phyloP scores from a whole-genome alignment of 2,888 invertebrate genomes.

The Polyommatus icarus region DNA sequence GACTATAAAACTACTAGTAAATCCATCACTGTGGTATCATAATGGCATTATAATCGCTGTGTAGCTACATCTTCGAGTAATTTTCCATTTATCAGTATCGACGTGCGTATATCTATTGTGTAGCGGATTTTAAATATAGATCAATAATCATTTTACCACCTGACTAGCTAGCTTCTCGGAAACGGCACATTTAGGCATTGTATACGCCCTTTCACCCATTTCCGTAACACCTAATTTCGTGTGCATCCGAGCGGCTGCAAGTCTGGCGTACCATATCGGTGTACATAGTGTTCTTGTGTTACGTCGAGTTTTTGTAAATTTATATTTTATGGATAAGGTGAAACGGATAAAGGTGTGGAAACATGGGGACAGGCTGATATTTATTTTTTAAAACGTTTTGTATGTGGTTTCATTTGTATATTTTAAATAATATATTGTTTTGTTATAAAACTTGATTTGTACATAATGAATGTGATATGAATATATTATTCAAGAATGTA shows the following conservation, averaged over 20 bases:
- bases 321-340: conserved; percentile 31
- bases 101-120: neutral
- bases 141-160: conserved; percentile 4
- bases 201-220: neutral
- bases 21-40: neutral
- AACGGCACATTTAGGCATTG: neutral
- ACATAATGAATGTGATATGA: conserved; percentile 72
- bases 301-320: conserved; percentile 22
- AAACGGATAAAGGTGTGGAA: conserved; percentile 25
- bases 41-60: conserved; percentile 1
- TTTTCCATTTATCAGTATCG: neutral
- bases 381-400: conserved; percentile 35
- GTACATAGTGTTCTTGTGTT: conserved; percentile 25
- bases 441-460: conserved; percentile 67
- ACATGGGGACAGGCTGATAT: conserved; percentile 19
- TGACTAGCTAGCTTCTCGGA: neutral
- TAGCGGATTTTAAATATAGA: neutral
- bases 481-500: conserved; percentile 54
- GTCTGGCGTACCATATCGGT: conserved; percentile 2
- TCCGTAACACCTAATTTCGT: neutral
- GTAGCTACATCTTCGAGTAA: neutral
- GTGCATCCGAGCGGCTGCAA: neutral
- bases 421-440: conserved; percentile 51
- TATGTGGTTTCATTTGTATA: conserved; percentile 42
- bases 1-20: neutral